Conservation (phyloP, 2,888 invertebrate genomes). For the Synergus umbraculus region DNA sequence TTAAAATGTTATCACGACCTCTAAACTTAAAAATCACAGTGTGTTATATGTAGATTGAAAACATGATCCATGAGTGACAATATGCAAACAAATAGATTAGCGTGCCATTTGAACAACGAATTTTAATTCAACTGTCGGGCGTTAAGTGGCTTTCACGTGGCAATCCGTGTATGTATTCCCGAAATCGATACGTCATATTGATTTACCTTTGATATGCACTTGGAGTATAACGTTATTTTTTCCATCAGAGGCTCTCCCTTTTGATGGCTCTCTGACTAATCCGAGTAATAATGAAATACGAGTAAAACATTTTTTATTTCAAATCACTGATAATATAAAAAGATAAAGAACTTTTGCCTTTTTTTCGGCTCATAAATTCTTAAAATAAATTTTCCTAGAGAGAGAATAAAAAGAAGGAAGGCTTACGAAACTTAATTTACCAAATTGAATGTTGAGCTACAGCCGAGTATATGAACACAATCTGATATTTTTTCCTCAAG, state of each 20-base stretch:
- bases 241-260: conserved; percentile 5
- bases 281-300: conserved; percentile 14
- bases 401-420: background rate
- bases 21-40: background rate
- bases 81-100: conserved; percentile 51
- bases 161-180: conserved; percentile 46
- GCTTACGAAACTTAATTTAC: conserved; percentile 19
- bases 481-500: conserved; percentile 21
- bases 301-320: background rate
- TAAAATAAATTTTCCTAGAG: background rate
- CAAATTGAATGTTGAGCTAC: conserved; percentile 28
- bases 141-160: conserved; percentile 54
- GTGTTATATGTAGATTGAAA: background rate
- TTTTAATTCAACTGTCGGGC: conserved; percentile 51
- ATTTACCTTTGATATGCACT: conserved; percentile 26
- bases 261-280: background rate
- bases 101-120: conserved; percentile 53
- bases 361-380: background rate
- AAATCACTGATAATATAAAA: background rate
- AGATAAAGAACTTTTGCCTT: background rate
- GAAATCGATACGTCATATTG: conserved; percentile 21
- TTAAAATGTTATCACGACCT: no score
- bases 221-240: conserved; percentile 26
- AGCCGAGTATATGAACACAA: conserved; percentile 16
- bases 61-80: conserved; percentile 8